Conservation (phyloP, 2,797 vertebrate genomes). For the Sebastes hubbsi region DNA sequence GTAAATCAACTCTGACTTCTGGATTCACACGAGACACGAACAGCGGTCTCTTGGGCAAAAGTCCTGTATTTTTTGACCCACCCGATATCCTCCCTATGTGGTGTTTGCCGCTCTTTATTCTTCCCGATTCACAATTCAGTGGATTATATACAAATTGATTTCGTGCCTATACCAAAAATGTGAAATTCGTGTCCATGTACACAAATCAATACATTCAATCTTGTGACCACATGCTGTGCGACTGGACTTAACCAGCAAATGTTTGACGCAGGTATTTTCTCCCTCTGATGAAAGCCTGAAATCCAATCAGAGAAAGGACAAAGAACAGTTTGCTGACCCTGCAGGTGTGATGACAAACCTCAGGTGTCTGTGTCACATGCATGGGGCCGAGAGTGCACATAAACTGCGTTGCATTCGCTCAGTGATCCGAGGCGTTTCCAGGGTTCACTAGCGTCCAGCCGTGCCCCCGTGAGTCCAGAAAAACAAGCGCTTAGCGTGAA, state of each 20-base stretch:
- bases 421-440: constrained; percentile 42
- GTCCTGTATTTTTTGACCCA: too few species aligned
- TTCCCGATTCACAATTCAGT: too few species aligned
- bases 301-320: neutral
- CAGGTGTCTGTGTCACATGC: constrained; percentile 15
- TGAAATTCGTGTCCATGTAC: accelerated
- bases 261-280: neutral
- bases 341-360: neutral
- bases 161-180: too few species aligned
- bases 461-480: constrained; percentile 12
- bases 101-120: too few species aligned
- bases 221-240: too few species aligned
- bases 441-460: constrained; percentile 15
- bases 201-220: too few species aligned
- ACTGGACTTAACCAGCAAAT: neutral
- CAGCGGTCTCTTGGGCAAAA: too few species aligned
- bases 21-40: too few species aligned
- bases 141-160: too few species aligned
- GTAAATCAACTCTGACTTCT: too few species aligned
- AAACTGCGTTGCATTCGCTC: constrained; percentile 10
- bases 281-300: neutral
- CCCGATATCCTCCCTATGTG: too few species aligned
- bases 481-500: constrained; percentile 66
- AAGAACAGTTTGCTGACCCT: neutral
- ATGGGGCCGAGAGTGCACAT: neutral